Base-by-base conservation (phyloP, 37 sponge, comb jelly and placozoan genomes). In the Ephydatia muelleri region DNA sequence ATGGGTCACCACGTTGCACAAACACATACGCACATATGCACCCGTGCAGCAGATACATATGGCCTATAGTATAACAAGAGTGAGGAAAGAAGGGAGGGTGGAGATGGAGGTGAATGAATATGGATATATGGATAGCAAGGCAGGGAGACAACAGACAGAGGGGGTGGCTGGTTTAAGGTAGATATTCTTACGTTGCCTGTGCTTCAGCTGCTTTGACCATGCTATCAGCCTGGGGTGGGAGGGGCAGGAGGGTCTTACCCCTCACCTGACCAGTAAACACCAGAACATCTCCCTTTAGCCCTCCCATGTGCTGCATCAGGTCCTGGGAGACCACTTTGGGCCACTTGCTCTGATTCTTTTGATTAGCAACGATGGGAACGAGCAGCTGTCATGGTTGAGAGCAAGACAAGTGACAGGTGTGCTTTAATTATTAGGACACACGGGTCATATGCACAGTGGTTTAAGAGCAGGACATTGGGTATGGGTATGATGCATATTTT, bases 221-320 rank as follows among this genome's bases (percentile, higher is more conserved):
- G 29, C 35, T 77, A 64, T 92, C 94, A 32, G 99, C 80, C 67
- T 94, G 91, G 6, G 92, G 85, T 19, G 99, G 95, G 6, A 98
- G 85, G 5, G 99, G 99, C 12, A 98, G 92, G 26, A 98, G 90
- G 13, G 99, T 98, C 43, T 84, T 89, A 33, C 99, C 99, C 79
- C 94, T 98, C 47, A 98, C 99, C 76, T 96, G 97, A 0, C 99
- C 99, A 67, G 92, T 91, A 27, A 98, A 68, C 34, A 96, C 92
- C 31, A 87, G 91, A 48, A 98, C 99, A 78, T 92, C 84, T 67
- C 92, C 96, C 79, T 98, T 98, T 64, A 98, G 82, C 26, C 75
- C 86, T 3, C 94, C 94, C 6, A 91, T 91, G 79, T 98, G 93
- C 47, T 84, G 79, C 88, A 88, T 83, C 33, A 98, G 93, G 82